phyloP scores from a whole-genome alignment of 2,888 invertebrate genomes.

The Diogma glabrata region DNA sequence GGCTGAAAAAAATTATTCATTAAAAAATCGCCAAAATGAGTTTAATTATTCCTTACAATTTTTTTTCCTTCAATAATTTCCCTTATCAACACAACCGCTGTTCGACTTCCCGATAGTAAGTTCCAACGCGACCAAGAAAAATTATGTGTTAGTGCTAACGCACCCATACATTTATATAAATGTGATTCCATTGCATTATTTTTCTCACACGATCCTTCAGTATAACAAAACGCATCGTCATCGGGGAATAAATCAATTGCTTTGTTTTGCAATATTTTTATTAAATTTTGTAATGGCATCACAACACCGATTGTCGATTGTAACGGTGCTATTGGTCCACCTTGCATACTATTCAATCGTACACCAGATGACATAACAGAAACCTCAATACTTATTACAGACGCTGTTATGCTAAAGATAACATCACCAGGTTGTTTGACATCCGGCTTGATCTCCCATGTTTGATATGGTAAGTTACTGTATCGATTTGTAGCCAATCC shows the following conservation, averaged over 20 bases:
- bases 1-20: constrained; percentile 22
- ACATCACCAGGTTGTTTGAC: constrained; percentile 35
- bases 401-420: constrained; percentile 42
- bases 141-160: constrained; percentile 56
- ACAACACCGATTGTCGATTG: constrained; percentile 32
- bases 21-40: background rate
- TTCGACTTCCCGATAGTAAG: constrained; percentile 39
- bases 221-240: constrained; percentile 59
- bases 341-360: constrained; percentile 34
- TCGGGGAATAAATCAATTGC: constrained; percentile 77
- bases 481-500: constrained; percentile 64
- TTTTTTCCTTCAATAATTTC: constrained; percentile 34
- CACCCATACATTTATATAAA: constrained; percentile 67
- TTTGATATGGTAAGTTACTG: constrained; percentile 73
- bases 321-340: constrained; percentile 29
- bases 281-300: constrained; percentile 27
- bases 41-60: constrained; percentile 25
- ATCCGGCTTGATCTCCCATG: constrained; percentile 71
- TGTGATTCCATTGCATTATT: constrained; percentile 64
- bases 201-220: constrained; percentile 55
- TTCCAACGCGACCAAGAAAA: constrained; percentile 76
- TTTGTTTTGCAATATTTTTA: constrained; percentile 40
- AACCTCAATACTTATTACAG: constrained; percentile 45
- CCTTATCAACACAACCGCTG: constrained; percentile 32
- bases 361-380: constrained; percentile 37